Evolutionary conservation across 2,888 invertebrate genomes (phyloP).

Genomic region (Erannis defoliaria): DNA sequence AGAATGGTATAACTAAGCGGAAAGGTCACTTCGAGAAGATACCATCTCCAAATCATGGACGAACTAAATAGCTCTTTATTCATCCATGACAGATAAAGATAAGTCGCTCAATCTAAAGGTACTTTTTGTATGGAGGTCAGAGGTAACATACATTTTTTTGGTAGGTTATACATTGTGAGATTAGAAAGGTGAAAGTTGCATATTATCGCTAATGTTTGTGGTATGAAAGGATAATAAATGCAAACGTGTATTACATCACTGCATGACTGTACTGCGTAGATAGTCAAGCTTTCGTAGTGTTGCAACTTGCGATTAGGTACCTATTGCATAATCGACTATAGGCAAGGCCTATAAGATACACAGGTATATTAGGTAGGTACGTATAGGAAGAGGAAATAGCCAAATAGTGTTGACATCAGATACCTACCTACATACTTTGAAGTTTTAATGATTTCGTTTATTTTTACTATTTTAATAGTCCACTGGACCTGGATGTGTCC

Average conservation of each 20-base stretch:
- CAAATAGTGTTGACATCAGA: too few species aligned
- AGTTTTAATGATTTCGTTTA: too few species aligned
- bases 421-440: too few species aligned
- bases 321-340: neutral
- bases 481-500: too few species aligned
- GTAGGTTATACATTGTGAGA: slow-evolving; percentile 2
- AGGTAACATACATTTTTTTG: slow-evolving; percentile 10
- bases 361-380: too few species aligned
- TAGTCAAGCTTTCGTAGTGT: neutral
- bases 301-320: neutral
- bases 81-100: too few species aligned
- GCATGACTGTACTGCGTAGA: neutral
- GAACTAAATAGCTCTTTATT: too few species aligned
- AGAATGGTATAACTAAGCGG: too few species aligned
- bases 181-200: slow-evolving; percentile 37
- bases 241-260: slow-evolving; percentile 14
- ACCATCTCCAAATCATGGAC: too few species aligned
- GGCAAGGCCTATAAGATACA: too few species aligned
- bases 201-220: slow-evolving; percentile 17
- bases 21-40: too few species aligned
- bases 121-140: slow-evolving; percentile 1
- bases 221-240: slow-evolving; percentile 11
- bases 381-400: neutral
- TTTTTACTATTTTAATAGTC: too few species aligned
- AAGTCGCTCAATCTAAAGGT: neutral